These are phyloP conservation scores for Dicrurus megarhynchus DNA, from an alignment of 2,113 vertebrate genomes.

Conservation along the genomic window DNA sequence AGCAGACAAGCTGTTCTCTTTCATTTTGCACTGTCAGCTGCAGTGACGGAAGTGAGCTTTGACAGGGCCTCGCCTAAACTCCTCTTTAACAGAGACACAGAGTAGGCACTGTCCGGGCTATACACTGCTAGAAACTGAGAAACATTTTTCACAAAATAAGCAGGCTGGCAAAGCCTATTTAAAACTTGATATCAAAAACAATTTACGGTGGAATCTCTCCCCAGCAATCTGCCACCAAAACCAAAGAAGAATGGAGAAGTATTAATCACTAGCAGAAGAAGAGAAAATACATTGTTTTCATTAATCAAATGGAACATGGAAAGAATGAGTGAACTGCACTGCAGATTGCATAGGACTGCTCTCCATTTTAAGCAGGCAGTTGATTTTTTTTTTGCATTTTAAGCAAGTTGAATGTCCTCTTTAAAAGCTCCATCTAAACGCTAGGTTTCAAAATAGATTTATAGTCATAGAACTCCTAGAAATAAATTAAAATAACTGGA, in stretches of 20 bases:
- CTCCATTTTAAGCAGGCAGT: not conserved
- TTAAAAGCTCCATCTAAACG: not conserved
- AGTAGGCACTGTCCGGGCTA: not conserved
- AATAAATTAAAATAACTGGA: not conserved
- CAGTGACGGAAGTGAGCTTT: not conserved
- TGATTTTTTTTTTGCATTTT: not conserved
- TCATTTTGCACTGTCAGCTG: not conserved
- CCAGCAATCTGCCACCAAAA: not conserved
- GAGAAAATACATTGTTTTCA: constrained; percentile 16
- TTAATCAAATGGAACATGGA: constrained; percentile 26
- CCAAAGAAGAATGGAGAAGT: not conserved
- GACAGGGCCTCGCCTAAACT: not conserved
- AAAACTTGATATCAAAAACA: not conserved
- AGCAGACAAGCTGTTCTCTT: not conserved
- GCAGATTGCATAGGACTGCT: not conserved
- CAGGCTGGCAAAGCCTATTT: not conserved
- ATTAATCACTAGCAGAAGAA: constrained; percentile 22
- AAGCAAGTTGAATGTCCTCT: not conserved
- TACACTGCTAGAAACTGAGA: not conserved
- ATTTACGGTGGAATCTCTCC: not conserved
- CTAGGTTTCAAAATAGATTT: not conserved
- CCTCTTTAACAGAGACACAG: not conserved
- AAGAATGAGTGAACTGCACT: not conserved
- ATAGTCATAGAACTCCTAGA: not conserved
- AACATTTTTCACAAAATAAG: not conserved